Percentiles rank a stretch among this genome's conserved stretches.
Conservation (phyloP, 2,797 vertebrate genomes). For the Sebastes trivittatus region DNA sequence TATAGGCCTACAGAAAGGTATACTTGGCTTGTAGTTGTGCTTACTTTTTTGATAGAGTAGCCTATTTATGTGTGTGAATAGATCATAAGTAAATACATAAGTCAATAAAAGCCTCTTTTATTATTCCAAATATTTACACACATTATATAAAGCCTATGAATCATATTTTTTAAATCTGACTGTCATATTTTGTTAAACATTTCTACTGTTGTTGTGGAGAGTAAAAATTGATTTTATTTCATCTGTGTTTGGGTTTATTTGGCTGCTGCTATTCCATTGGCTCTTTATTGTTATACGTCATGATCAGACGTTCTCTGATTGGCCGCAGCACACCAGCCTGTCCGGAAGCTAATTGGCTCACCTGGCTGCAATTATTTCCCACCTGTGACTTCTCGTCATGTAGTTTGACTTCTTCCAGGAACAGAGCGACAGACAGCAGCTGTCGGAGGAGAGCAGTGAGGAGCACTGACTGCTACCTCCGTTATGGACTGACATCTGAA, state of each 20-base stretch:
- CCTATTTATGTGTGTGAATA: background rate
- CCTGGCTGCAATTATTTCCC: slow-evolving; percentile 23
- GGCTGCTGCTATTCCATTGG: slow-evolving; percentile 5
- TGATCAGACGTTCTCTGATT: slow-evolving; percentile 38
- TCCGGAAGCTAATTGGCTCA: slow-evolving; percentile 28
- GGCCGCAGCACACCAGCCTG: slow-evolving; percentile 14
- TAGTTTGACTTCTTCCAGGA: slow-evolving; percentile 2
- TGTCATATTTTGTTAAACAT: background rate
- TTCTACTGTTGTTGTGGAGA: background rate
- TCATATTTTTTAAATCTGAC: background rate
- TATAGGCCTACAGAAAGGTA: too few species aligned
- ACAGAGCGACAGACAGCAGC: background rate
- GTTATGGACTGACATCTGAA: slow-evolving; percentile 48
- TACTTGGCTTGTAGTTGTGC: too few species aligned
- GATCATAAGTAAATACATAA: background rate
- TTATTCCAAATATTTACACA: background rate
- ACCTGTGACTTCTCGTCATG: slow-evolving; percentile 13
- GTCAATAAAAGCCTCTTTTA: background rate
- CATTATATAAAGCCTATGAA: background rate
- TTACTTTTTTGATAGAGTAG: too few species aligned
- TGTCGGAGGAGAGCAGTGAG: background rate
- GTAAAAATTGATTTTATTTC: background rate
- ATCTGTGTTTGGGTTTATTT: background rate
- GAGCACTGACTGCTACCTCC: background rate
- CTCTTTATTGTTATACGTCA: background rate